Evolutionary conservation across 2,888 invertebrate genomes (phyloP).

Genomic region (Helleia helle): DNA sequence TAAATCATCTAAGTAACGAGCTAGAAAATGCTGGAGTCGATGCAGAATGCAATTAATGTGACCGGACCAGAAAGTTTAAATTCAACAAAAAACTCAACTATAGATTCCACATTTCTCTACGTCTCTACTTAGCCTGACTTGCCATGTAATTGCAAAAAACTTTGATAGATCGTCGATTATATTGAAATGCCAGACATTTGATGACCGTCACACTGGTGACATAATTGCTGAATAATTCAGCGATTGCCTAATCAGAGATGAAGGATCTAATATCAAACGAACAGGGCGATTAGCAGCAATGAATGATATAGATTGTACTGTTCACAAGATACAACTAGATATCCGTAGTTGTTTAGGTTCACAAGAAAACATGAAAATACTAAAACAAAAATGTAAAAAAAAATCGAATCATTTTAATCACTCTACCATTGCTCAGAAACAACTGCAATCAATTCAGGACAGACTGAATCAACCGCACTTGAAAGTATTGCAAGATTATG

Average conservation of each 20-base stretch:
- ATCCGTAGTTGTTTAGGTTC: conserved; percentile 21
- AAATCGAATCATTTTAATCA: conserved; percentile 25
- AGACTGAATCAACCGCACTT: conserved; percentile 23
- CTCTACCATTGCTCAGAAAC: conserved; percentile 27
- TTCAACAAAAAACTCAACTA: too few relatives aligned
- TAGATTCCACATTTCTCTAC: too few relatives aligned
- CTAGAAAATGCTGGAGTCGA: too few relatives aligned
- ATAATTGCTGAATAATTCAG: conserved; percentile 23
- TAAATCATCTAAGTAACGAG: too few relatives aligned
- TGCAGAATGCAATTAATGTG: too few relatives aligned
- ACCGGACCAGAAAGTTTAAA: too few relatives aligned
- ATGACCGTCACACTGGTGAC: conserved; percentile 24
- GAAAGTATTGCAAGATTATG: conserved; percentile 25
- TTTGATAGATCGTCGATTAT: conserved; percentile 20
- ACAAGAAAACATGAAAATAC: conserved; percentile 20
- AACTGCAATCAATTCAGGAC: conserved; percentile 24
- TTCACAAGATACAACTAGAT: conserved; percentile 24
- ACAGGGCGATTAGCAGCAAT: conserved; percentile 20
- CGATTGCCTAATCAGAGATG: conserved; percentile 25
- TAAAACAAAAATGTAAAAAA: conserved; percentile 26
- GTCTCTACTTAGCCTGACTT: conserved; percentile 19
- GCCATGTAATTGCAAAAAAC: conserved; percentile 15
- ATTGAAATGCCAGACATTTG: neutral
- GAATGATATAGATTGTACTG: conserved; percentile 18
- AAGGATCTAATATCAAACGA: conserved; percentile 26